Evolutionary conservation across 2,888 invertebrate species (phyloP), one percentile per base, ranked within the genome.

Genomic region (Biston stratarius): DNA sequence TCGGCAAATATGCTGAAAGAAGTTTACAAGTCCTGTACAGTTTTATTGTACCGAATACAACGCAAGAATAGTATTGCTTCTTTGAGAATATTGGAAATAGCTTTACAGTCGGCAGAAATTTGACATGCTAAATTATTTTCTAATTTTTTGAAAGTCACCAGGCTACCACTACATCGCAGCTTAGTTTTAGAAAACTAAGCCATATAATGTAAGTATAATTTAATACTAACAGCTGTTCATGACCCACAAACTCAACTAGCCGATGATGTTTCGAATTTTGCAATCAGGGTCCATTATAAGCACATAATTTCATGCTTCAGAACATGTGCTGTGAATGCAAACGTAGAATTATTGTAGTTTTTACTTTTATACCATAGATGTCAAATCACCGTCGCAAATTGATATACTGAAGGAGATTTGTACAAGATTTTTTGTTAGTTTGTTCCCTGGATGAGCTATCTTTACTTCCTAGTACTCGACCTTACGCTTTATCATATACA

Each of bases 221-320:
- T 49, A 11, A 6, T 52, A 47, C 55, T 60, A 65, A 60, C 55
- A 60, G 49, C 49, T 44, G 65, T 44, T 59, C 55, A 61, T 60
- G 56, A 65, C 49, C 65, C 44, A 49, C 47, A 61, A 60, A 60
- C 48, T 52, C 24, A 40, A 56, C 60, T 11, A 60, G 38, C 57
- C 45, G n/a, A n/a, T n/a, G 51, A 51, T 64, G 55, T 36, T 56
- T 47, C 53, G 55, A 24, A 64, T 59, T 65, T 65, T 45, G 60
- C 65, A 65, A 65, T 65, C 60, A 49, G 60, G 49, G 60, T 60
- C 65, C 60, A 65, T 65, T 49, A 64, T 48, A 64, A 45, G 60
- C 56, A 48, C 60, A 60, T 65, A 56, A 65, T 65, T 65, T 65
- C 60, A 65, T 60, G 65, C 65, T 60, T 38, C 24, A 65, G 60